A percentile compares a stretch with the other conserved stretches of the same genome.
Evolutionary conservation across 1,140 invertebrate species (phyloP).

Genomic region (Pygmarrhopalites habei): DNA sequence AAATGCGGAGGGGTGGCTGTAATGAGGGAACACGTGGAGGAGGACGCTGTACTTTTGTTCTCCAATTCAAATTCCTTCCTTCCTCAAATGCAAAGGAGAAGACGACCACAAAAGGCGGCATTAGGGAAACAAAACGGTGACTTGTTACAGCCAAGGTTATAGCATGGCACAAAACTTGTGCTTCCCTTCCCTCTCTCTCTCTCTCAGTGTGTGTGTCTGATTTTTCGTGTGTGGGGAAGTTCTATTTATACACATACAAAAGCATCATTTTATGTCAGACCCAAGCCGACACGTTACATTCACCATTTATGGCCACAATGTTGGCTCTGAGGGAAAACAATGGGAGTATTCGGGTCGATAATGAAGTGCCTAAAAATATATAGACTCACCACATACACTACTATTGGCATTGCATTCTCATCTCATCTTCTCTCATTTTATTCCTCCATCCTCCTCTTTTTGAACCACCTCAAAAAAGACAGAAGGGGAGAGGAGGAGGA

Average conservation of each 20-base stretch:
- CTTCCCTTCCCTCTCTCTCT: background rate
- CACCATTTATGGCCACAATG: constrained; percentile 12
- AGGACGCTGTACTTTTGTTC: too few species aligned
- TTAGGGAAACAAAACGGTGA: too few species aligned
- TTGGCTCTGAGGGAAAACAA: constrained; percentile 8
- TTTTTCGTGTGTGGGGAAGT: background rate
- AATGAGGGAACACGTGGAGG: too few species aligned
- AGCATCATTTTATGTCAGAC: background rate
- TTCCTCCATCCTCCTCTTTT: too few species aligned
- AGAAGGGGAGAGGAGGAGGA: background rate
- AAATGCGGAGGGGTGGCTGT: background rate
- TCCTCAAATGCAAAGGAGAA: too few species aligned
- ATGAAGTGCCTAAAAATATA: constrained; percentile 2
- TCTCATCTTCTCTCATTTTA: too few species aligned
- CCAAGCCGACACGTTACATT: constrained; percentile 8
- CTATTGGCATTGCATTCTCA: background rate
- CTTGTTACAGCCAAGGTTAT: too few species aligned
- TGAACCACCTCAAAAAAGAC: too few species aligned
- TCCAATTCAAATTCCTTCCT: too few species aligned
- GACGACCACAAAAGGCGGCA: too few species aligned
- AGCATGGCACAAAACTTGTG: background rate
- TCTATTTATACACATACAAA: background rate
- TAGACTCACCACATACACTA: background rate
- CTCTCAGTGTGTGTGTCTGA: background rate
- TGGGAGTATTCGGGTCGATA: background rate